A percentile compares a stretch with the other conserved stretches of the same genome.
phyloP scores from a whole-genome alignment of 2,113 vertebrate species.

The Campylomormyrus tamandua region DNA sequence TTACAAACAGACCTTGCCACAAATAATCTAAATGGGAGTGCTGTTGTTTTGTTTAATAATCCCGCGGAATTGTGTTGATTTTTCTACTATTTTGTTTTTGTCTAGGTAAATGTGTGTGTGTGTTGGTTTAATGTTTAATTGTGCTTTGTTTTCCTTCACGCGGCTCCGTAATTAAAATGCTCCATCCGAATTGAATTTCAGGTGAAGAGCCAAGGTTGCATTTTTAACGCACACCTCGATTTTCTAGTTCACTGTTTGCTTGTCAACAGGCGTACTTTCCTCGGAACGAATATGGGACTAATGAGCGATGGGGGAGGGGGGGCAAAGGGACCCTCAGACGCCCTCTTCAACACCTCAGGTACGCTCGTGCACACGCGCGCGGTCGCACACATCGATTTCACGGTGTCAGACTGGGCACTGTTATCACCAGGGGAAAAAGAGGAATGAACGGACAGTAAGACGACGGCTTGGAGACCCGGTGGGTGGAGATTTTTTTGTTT shows the following conservation, averaged over 20 bases:
- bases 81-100: constrained; percentile 23
- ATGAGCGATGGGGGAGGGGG: constrained; percentile 37
- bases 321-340: constrained; percentile 25
- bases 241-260: constrained; percentile 37
- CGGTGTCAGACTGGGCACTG: not conserved
- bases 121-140: constrained; percentile 16
- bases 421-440: not conserved
- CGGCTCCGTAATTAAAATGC: constrained; percentile 19
- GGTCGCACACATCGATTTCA: not conserved
- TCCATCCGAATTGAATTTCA: constrained; percentile 33
- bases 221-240: constrained; percentile 12
- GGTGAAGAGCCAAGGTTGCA: constrained; percentile 35
- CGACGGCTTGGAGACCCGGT: not conserved
- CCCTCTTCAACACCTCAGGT: not conserved
- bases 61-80: constrained; percentile 5
- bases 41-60: constrained; percentile 16
- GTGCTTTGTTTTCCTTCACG: not conserved
- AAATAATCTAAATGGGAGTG: not conserved
- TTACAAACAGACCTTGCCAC: constrained; percentile 5
- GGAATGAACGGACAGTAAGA: not conserved
- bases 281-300: constrained; percentile 41
- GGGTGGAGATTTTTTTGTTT: not conserved
- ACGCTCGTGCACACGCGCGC: not conserved
- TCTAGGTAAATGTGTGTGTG: constrained; percentile 1
- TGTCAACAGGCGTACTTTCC: constrained; percentile 38